Evolutionary conservation across 1,140 invertebrate genomes (phyloP).

Genomic region (Panonychus citri): DNA sequence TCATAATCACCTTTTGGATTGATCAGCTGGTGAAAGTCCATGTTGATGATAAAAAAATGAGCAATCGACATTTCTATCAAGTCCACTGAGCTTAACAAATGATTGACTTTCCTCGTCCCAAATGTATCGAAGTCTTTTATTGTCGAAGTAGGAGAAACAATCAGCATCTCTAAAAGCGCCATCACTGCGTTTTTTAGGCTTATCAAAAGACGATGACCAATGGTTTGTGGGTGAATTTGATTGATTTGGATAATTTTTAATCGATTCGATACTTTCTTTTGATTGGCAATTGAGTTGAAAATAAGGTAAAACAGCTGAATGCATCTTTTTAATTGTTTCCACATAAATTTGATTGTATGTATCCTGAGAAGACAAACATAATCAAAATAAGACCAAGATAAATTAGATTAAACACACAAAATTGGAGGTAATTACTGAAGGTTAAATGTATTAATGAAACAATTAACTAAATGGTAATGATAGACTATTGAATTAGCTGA

Average conservation of each 20-base stretch:
- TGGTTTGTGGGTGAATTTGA: neutral
- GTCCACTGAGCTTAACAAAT: conserved; percentile 41
- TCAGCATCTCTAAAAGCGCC: conserved; percentile 26
- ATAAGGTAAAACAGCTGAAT: neutral
- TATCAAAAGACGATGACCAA: neutral
- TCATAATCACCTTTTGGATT: conserved; percentile 31
- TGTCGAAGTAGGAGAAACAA: conserved; percentile 38
- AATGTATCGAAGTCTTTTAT: conserved; percentile 49
- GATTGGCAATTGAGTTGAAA: too few species aligned
- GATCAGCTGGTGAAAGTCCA: conserved; percentile 29
- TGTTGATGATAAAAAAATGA: conserved; percentile 35
- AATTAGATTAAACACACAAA: neutral
- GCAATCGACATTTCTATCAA: conserved; percentile 39
- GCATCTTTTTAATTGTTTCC: neutral
- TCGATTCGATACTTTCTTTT: neutral
- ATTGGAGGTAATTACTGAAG: neutral
- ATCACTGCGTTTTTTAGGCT: neutral
- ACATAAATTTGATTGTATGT: conserved; percentile 3
- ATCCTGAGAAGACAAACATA: neutral
- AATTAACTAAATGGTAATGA: neutral
- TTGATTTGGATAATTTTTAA: neutral
- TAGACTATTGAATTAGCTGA: neutral
- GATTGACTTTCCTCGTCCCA: conserved; percentile 39
- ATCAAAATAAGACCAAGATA: neutral
- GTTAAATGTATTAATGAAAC: neutral